Percentiles rank a stretch among this genome's conserved stretches.
These are phyloP conservation scores for Sphenopsis melanotis DNA, from an alignment of 2,797 vertebrate genomes.

Conservation along the genomic window DNA sequence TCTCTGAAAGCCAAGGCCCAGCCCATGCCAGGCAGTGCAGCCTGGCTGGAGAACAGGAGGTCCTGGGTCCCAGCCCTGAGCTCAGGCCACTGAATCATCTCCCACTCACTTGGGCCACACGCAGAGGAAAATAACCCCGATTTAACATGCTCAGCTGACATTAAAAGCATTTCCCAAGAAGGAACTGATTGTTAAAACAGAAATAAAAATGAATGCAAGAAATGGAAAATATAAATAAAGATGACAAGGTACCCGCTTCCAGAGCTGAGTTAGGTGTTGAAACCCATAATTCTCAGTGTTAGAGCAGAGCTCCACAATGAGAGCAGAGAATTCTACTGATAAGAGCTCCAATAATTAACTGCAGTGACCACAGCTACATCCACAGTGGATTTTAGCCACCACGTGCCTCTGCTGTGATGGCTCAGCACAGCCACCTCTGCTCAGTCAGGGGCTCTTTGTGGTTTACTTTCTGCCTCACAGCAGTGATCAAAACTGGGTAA, in stretches of 20 bases:
- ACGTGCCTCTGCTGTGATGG: background rate
- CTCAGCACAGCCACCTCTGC: background rate
- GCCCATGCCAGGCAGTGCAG: fast-evolving
- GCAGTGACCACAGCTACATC: background rate
- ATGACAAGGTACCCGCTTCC: slow-evolving; percentile 4
- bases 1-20: background rate
- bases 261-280: background rate
- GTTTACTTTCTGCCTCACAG: background rate
- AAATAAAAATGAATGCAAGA: slow-evolving; percentile 62
- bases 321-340: background rate
- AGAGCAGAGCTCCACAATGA: background rate
- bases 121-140: background rate
- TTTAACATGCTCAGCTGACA: background rate
- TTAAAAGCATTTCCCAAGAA: background rate
- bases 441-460: background rate
- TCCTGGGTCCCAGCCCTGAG: background rate
- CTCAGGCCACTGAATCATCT: background rate
- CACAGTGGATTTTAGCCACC: background rate
- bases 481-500: background rate
- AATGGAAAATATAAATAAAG: slow-evolving; percentile 61
- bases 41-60: background rate
- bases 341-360: background rate
- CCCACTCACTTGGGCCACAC: background rate
- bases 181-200: background rate
- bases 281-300: background rate